phyloP scores from a whole-genome alignment of 2,888 invertebrate genomes.

The Luperina testacea region DNA sequence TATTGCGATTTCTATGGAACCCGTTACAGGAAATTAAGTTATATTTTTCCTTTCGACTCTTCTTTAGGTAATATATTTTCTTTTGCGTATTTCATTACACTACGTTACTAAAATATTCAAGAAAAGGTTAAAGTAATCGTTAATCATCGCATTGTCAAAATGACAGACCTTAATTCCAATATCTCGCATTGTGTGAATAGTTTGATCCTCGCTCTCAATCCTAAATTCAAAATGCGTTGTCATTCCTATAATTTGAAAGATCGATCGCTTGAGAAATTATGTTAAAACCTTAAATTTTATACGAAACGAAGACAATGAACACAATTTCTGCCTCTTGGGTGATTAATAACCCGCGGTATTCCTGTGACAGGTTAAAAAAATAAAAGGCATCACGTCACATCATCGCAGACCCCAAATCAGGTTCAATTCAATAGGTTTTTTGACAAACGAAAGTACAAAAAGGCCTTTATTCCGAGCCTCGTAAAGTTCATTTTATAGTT shows the following conservation, averaged over 20 bases:
- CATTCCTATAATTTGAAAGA: slow-evolving; percentile 28
- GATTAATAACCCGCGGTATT: slow-evolving; percentile 81
- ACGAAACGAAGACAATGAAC: slow-evolving; percentile 54
- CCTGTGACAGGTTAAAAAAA: slow-evolving; percentile 77
- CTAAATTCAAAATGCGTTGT: slow-evolving; percentile 33
- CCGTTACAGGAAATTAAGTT: slow-evolving; percentile 3
- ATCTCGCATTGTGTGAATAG: slow-evolving; percentile 22
- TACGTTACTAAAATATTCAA: slow-evolving; percentile 1
- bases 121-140: slow-evolving; percentile 20
- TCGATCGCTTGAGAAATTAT: slow-evolving; percentile 31
- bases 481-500: slow-evolving; percentile 76
- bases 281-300: slow-evolving; percentile 43
- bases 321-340: slow-evolving; percentile 65
- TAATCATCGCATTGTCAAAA: slow-evolving; percentile 21
- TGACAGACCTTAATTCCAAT: slow-evolving; percentile 30
- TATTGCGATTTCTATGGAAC: slow-evolving; percentile 6
- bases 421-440: slow-evolving; percentile 81
- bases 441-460: slow-evolving; percentile 72
- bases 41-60: background rate
- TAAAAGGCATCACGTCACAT: slow-evolving; percentile 80
- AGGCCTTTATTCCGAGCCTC: slow-evolving; percentile 73
- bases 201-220: slow-evolving; percentile 25
- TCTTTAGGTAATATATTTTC: background rate
- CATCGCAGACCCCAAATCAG: slow-evolving; percentile 82
- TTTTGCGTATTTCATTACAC: background rate